These are phyloP conservation scores for Phlogophora meticulosa DNA, from an alignment of 2,888 invertebrate species.

Conservation along the genomic window DNA sequence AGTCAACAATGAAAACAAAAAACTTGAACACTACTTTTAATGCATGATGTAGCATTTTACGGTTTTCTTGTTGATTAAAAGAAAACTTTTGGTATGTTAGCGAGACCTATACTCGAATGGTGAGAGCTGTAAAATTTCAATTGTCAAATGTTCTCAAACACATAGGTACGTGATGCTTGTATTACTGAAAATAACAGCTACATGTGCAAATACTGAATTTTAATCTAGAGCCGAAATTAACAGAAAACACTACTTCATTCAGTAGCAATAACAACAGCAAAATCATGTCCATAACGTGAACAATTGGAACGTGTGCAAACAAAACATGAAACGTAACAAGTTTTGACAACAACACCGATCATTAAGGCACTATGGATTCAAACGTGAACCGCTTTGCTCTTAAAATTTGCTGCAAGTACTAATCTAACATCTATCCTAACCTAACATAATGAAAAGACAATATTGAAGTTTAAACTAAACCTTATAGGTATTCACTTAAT, in stretches of 20 bases:
- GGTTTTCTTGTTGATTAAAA: constrained; percentile 15
- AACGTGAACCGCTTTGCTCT: constrained; percentile 62
- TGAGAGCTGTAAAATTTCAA: neutral
- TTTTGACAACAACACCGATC: constrained; percentile 85
- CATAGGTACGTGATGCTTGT: neutral
- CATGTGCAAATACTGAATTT: constrained; percentile 37
- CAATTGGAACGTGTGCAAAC: constrained; percentile 71
- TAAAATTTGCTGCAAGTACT: constrained; percentile 48
- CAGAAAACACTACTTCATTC: constrained; percentile 55
- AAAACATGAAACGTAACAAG: constrained; percentile 77
- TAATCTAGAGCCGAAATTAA: constrained; percentile 58
- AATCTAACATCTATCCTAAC: constrained; percentile 54
- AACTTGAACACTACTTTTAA: constrained; percentile 66
- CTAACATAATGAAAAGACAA: constrained; percentile 37
- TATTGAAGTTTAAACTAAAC: constrained; percentile 32
- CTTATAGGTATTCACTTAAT: constrained; percentile 37
- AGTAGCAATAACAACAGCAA: constrained; percentile 61
- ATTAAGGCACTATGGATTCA: constrained; percentile 84
- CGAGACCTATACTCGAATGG: constrained; percentile 14
- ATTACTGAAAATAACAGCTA: constrained; percentile 40
- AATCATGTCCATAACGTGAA: constrained; percentile 63
- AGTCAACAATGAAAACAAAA: constrained; percentile 57
- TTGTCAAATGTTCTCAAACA: constrained; percentile 20
- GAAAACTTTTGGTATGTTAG: constrained; percentile 51
- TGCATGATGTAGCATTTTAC: constrained; percentile 35